Evolutionary conservation across 64 coral and sea anemone genomes (phyloP).

Genomic region (Exaiptasia diaphana): DNA sequence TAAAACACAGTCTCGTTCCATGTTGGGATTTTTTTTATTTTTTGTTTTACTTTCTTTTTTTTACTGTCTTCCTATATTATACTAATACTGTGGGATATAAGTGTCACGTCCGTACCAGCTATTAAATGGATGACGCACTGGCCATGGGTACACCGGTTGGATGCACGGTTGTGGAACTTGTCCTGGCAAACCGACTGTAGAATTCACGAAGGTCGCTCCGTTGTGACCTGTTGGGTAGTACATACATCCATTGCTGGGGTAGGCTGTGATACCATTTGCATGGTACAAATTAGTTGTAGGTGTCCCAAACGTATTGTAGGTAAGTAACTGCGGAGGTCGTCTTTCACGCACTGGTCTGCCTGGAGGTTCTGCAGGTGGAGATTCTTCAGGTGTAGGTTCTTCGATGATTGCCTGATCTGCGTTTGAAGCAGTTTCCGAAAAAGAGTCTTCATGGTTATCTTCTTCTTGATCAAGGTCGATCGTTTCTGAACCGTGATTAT

Average conservation of each 20-base stretch:
- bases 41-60: background rate
- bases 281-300: background rate
- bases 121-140: too few species aligned
- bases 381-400: background rate
- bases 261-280: background rate
- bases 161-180: background rate
- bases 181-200: background rate
- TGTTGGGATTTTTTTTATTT: background rate
- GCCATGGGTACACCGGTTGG: constrained; percentile 5
- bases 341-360: background rate
- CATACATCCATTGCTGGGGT: background rate
- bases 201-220: background rate
- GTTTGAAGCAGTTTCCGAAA: too few species aligned
- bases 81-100: background rate
- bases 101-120: background rate
- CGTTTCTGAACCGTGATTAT: background rate
- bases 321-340: background rate
- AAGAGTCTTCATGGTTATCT: background rate
- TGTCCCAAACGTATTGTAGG: background rate
- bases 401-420: background rate
- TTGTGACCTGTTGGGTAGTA: background rate
- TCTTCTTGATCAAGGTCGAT: background rate
- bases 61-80: background rate
- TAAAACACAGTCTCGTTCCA: background rate
- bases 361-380: too few species aligned